These are phyloP conservation scores for Ispidina picta DNA, from an alignment of 2,797 vertebrate species.

Conservation along the genomic window DNA sequence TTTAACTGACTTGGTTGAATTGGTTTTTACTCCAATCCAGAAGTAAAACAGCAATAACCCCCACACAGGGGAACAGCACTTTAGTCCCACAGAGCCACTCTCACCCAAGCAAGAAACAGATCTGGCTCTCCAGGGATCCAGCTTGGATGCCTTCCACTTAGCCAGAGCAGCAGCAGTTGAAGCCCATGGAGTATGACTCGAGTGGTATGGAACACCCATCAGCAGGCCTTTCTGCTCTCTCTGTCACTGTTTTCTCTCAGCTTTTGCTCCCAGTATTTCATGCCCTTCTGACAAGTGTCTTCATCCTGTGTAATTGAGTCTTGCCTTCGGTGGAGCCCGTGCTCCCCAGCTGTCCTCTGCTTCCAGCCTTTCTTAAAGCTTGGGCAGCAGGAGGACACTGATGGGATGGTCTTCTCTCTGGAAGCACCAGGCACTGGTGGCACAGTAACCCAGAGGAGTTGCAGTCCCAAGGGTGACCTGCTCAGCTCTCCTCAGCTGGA, in stretches of 20 bases:
- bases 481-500: neutral
- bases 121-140: neutral
- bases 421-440: neutral
- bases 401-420: neutral
- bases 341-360: neutral
- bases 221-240: neutral
- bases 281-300: neutral
- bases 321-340: accelerated
- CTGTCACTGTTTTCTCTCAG: neutral
- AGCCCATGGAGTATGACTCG: accelerated
- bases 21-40: neutral
- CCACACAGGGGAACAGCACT: neutral
- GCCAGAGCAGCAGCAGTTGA: too few relatives aligned
- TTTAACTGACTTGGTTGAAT: neutral
- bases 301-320: neutral
- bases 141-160: neutral
- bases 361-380: neutral
- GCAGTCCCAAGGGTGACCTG: neutral
- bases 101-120: neutral
- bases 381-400: neutral
- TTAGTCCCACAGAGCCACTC: neutral
- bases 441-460: neutral
- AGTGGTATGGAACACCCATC: neutral
- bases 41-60: neutral
- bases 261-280: neutral